phyloP scores from a whole-genome alignment of 2,113 vertebrate species.

The Corydoras sp. region DNA sequence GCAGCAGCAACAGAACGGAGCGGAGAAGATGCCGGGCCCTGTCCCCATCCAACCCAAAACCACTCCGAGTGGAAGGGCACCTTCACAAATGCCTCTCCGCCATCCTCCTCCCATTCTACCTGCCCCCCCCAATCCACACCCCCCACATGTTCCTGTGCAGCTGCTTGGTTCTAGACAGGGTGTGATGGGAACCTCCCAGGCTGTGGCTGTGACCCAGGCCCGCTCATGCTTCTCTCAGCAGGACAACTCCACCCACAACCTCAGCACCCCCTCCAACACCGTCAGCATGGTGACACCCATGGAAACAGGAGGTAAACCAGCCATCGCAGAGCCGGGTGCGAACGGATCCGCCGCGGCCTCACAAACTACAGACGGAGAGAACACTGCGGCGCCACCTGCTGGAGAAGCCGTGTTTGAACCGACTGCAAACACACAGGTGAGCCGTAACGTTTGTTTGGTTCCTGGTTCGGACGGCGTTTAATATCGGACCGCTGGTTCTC shows the following conservation, averaged over 20 bases:
- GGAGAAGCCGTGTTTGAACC: constrained; percentile 39
- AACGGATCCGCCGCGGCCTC: constrained; percentile 15
- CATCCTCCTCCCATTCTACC: constrained; percentile 69
- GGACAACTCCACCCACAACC: constrained; percentile 32
- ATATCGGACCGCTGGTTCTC: neutral
- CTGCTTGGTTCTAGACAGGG: constrained; percentile 88
- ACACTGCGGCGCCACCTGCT: constrained; percentile 26
- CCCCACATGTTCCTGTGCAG: constrained; percentile 89
- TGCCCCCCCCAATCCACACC: constrained; percentile 65
- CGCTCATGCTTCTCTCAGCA: constrained; percentile 55
- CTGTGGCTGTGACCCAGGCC: constrained; percentile 79
- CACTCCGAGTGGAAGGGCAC: constrained; percentile 60
- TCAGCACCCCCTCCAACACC: constrained; percentile 43
- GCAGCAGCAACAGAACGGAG: constrained; percentile 55
- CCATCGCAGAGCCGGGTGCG: constrained; percentile 28
- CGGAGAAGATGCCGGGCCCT: constrained; percentile 66
- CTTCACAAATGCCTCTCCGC: constrained; percentile 64
- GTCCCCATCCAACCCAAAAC: constrained; percentile 88
- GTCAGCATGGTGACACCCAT: constrained; percentile 63
- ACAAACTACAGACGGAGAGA: constrained; percentile 32
- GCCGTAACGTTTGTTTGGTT: neutral
- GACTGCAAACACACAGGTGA: constrained; percentile 40
- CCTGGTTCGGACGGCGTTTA: neutral
- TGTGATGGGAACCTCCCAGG: constrained; percentile 75
- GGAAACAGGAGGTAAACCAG: constrained; percentile 58